Conservation (phyloP, 92 coral and sea anemone genomes). For the Epizoanthus stellaris region DNA sequence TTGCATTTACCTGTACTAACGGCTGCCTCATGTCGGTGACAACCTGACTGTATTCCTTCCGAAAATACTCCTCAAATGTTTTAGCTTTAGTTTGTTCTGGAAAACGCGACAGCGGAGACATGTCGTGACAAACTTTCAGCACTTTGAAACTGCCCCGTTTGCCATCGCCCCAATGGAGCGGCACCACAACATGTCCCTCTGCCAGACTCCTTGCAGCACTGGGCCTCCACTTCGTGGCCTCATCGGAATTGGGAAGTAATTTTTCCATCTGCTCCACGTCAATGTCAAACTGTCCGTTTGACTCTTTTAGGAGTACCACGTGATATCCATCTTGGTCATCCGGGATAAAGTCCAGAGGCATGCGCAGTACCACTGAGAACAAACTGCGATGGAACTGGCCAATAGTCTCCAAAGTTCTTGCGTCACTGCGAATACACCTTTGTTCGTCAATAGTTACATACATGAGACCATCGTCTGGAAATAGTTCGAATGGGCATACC, state of each 20-base stretch:
- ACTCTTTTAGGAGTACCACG: constrained; percentile 63
- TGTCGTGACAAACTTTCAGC: constrained; percentile 47
- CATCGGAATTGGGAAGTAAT: not conserved
- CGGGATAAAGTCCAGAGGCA: constrained; percentile 48
- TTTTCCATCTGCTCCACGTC: constrained; percentile 12
- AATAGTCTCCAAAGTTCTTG: constrained; percentile 15
- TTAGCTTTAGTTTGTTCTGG: constrained; percentile 77
- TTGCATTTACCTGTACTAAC: constrained; percentile 42
- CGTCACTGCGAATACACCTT: not conserved
- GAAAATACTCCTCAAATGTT: constrained; percentile 78
- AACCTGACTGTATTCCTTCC: constrained; percentile 33
- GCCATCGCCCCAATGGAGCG: constrained; percentile 9
- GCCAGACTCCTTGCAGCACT: not conserved
- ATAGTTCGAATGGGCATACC: constrained; percentile 80
- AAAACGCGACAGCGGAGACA: constrained; percentile 67
- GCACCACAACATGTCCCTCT: constrained; percentile 6
- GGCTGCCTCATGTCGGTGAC: constrained; percentile 65
- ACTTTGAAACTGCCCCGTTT: constrained; percentile 61
- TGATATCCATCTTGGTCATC: constrained; percentile 69
- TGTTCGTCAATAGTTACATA: constrained; percentile 51
- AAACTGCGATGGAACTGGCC: constrained; percentile 65
- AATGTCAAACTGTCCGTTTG: not conserved
- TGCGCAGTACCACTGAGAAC: constrained; percentile 68
- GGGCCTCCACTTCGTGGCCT: not conserved
- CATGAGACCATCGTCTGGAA: constrained; percentile 74